phyloP scores from a whole-genome alignment of 2,113 vertebrate species.

The Tachuris rubrigastra region DNA sequence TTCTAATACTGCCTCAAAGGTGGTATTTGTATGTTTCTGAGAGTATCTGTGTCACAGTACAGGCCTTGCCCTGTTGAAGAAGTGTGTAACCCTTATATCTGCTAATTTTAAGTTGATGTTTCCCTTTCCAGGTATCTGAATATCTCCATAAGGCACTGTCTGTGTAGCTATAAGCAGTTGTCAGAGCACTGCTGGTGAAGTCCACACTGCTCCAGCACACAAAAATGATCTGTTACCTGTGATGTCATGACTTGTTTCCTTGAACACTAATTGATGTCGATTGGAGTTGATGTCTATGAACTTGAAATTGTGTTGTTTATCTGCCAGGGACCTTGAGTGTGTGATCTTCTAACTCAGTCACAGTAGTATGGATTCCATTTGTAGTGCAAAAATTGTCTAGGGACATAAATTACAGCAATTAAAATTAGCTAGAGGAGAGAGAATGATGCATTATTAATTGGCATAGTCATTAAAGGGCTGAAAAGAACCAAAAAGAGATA shows the following conservation, averaged over 20 bases:
- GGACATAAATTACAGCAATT: slow-evolving; percentile 73
- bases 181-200: background rate
- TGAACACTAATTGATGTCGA: slow-evolving; percentile 12
- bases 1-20: background rate
- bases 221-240: slow-evolving; percentile 12
- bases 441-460: slow-evolving; percentile 77
- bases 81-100: background rate
- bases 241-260: slow-evolving; percentile 17
- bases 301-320: slow-evolving; percentile 51
- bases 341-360: slow-evolving; percentile 11
- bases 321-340: slow-evolving; percentile 50
- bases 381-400: slow-evolving; percentile 54
- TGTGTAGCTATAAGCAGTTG: slow-evolving; percentile 5
- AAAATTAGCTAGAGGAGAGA: slow-evolving; percentile 68
- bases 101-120: background rate
- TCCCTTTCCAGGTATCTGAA: background rate
- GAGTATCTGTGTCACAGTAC: background rate
- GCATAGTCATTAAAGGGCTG: slow-evolving; percentile 76
- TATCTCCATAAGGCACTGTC: background rate
- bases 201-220: background rate
- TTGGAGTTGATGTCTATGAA: slow-evolving; percentile 18
- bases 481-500: slow-evolving; percentile 69
- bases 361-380: slow-evolving; percentile 55
- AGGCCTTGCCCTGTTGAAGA: background rate
- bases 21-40: background rate